phyloP scores from a whole-genome alignment of 2,888 invertebrate species.

The Opisthograptis luteolata region DNA sequence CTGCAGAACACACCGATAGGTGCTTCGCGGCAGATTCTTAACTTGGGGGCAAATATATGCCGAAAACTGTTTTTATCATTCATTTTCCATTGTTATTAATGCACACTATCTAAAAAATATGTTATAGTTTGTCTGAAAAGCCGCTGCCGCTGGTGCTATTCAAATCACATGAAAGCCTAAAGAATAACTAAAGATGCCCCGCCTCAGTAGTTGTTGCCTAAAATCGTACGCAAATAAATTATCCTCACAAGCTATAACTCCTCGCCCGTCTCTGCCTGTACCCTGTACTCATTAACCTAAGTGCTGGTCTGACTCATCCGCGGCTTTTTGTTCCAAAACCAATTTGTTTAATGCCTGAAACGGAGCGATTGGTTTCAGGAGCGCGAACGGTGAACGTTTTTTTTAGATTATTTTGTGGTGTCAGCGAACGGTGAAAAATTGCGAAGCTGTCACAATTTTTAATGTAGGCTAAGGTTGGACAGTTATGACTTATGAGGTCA shows the following conservation, averaged over 20 bases:
- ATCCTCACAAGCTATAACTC: slow-evolving; percentile 20
- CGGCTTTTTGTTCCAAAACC: slow-evolving; percentile 52
- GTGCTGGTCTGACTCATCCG: slow-evolving; percentile 46
- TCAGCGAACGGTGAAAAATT: not conserved
- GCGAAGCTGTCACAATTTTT: not conserved
- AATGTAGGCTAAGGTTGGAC: no score
- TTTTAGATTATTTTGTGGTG: slow-evolving; percentile 16
- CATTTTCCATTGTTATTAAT: no score
- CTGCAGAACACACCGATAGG: no score
- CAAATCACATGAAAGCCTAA: no score
- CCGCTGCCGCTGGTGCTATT: no score
- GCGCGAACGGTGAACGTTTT: slow-evolving; percentile 25
- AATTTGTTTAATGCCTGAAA: slow-evolving; percentile 58
- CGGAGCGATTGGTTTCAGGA: slow-evolving; percentile 42
- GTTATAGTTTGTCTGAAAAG: no score
- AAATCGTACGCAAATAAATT: slow-evolving; percentile 17
- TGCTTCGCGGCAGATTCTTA: no score
- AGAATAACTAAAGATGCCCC: no score
- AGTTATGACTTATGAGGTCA: no score
- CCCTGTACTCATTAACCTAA: slow-evolving; percentile 50
- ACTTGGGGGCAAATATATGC: no score
- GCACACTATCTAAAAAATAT: no score
- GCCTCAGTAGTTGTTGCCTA: not conserved
- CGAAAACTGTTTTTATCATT: no score
- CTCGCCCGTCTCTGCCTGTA: slow-evolving; percentile 20